Conservation (phyloP, 2,113 vertebrate genomes). For the Pseudorhombus dupliciocellatus region DNA sequence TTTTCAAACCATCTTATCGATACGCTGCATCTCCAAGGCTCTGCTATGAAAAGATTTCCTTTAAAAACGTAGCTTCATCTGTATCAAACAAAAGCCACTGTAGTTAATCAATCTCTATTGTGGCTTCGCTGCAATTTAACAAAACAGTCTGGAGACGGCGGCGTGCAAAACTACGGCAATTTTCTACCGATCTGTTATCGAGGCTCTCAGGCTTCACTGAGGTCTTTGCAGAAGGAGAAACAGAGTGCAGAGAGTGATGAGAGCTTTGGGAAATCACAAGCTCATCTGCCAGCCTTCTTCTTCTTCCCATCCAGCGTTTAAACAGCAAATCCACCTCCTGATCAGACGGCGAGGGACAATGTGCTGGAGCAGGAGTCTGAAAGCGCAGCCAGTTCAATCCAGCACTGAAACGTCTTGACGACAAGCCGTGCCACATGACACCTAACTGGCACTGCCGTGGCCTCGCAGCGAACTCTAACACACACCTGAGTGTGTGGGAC, state of each 20-base stretch:
- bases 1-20: no score
- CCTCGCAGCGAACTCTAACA: slow-evolving; percentile 62
- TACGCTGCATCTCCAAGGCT: slow-evolving; percentile 29
- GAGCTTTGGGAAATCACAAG: slow-evolving; percentile 41
- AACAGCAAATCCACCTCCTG: slow-evolving; percentile 13
- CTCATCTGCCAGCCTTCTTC: slow-evolving; percentile 16
- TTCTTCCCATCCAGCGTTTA: no score
- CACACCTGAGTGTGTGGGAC: slow-evolving; percentile 70
- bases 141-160: slow-evolving; percentile 30
- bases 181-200: slow-evolving; percentile 12
- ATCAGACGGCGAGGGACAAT: slow-evolving; percentile 19
- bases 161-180: slow-evolving; percentile 14
- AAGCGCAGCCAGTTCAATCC: slow-evolving; percentile 28
- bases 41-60: slow-evolving; percentile 28
- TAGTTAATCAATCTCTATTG: slow-evolving; percentile 58
- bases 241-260: slow-evolving; percentile 3
- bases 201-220: neutral
- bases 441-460: slow-evolving; percentile 62
- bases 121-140: slow-evolving; percentile 45
- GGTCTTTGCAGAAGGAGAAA: slow-evolving; percentile 9
- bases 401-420: slow-evolving; percentile 33
- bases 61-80: slow-evolving; percentile 16
- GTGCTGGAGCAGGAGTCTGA: slow-evolving; percentile 10
- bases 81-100: slow-evolving; percentile 22
- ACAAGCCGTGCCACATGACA: slow-evolving; percentile 63